These are phyloP conservation scores for Tupaia tana DNA, from an alignment of 2,113 vertebrate genomes.

Conservation along the genomic window DNA sequence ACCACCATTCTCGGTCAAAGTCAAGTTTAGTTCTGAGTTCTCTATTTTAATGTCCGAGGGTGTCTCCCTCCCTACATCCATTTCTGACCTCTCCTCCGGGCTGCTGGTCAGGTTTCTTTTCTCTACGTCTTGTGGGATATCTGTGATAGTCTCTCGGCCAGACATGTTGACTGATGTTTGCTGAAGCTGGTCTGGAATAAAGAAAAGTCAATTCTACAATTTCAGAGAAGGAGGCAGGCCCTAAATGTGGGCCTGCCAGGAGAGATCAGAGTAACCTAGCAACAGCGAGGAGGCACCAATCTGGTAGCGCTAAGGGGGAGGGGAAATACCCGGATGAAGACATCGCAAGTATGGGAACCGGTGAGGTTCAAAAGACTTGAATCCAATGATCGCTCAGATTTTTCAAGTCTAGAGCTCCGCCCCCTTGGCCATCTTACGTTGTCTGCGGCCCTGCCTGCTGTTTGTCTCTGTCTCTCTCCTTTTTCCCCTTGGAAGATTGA, in stretches of 20 bases:
- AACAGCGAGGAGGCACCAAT: fast-evolving
- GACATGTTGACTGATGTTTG: slow-evolving; percentile 67
- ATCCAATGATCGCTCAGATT: fast-evolving
- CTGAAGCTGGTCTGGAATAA: fast-evolving
- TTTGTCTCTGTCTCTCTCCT: not conserved
- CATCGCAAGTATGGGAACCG: fast-evolving
- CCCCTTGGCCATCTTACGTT: fast-evolving
- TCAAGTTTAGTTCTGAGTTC: slow-evolving; percentile 76
- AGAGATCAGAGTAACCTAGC: fast-evolving
- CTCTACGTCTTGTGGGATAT: not conserved
- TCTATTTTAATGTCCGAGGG: slow-evolving; percentile 78
- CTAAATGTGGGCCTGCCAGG: fast-evolving
- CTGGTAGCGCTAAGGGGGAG: fast-evolving
- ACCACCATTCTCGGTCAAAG: slow-evolving; percentile 50
- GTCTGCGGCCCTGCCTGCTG: fast-evolving
- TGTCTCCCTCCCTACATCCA: slow-evolving; percentile 35
- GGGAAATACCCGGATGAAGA: fast-evolving
- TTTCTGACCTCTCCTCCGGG: slow-evolving; percentile 63
- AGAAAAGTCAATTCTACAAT: not conserved
- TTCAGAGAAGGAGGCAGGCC: not conserved
- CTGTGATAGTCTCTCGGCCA: slow-evolving; percentile 1
- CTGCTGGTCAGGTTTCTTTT: slow-evolving; percentile 72
- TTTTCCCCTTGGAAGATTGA: not conserved
- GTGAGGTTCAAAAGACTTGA: not conserved
- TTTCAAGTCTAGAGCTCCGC: not conserved